Percentiles rank a stretch among this genome's conserved stretches.
Conservation (phyloP, 2,888 invertebrate species). For the Rhagophthalmus giganteus region DNA sequence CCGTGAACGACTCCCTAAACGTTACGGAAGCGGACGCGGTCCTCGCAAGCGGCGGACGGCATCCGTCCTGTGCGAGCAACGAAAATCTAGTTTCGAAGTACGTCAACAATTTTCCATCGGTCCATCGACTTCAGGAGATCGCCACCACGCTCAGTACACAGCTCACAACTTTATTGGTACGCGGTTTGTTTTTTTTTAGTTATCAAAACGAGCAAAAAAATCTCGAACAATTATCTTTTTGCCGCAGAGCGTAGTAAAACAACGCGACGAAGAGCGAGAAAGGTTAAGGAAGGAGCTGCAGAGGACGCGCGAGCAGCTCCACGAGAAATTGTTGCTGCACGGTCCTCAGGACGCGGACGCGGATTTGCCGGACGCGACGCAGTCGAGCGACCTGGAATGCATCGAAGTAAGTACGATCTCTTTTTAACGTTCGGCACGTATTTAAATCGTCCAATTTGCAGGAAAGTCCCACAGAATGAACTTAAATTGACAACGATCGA, state of each 20-base stretch:
- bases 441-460: conserved; percentile 25
- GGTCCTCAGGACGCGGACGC: conserved; percentile 39
- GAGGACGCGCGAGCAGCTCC: conserved; percentile 71
- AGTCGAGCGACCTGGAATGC: conserved; percentile 46
- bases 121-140: conserved; percentile 64
- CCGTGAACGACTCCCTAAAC: conserved; percentile 61
- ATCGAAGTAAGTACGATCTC: conserved; percentile 45
- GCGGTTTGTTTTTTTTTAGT: conserved; percentile 36
- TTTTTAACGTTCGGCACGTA: too few relatives aligned
- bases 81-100: conserved; percentile 56
- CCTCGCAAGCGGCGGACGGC: conserved; percentile 55
- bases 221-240: conserved; percentile 19
- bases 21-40: conserved; percentile 62
- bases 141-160: conserved; percentile 66
- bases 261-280: conserved; percentile 75
- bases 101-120: conserved; percentile 58
- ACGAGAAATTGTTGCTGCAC: conserved; percentile 59
- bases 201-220: conserved; percentile 56
- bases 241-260: conserved; percentile 72
- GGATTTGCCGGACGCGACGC: conserved; percentile 37
- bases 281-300: conserved; percentile 72
- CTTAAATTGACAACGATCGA: conserved; percentile 37
- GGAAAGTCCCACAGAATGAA: conserved; percentile 47
- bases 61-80: conserved; percentile 51
- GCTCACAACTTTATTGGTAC: conserved; percentile 71